phyloP scores from a whole-genome alignment of 2,888 invertebrate species.

The Cephalotes varians region DNA sequence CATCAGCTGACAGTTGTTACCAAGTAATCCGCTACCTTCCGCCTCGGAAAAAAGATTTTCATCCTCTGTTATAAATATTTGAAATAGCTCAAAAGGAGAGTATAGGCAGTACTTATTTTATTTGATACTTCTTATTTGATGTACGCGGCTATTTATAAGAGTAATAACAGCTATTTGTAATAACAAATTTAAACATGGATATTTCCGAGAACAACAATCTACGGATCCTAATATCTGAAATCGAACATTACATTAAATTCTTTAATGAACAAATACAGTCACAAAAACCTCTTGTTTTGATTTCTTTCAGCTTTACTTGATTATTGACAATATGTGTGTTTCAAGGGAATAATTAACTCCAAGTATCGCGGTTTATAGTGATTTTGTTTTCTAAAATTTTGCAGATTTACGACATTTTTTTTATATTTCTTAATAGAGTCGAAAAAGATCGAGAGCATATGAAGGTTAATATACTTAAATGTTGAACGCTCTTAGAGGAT shows the following conservation, averaged over 20 bases:
- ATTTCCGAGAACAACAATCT: neutral
- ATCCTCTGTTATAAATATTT: neutral
- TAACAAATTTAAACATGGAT: neutral
- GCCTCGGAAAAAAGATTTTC: conserved; percentile 26
- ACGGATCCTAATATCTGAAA: neutral
- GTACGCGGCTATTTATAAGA: too few species aligned
- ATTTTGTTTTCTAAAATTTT: neutral
- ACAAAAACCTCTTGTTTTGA: neutral
- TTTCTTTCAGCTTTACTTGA: neutral
- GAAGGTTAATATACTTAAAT: neutral
- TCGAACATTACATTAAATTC: neutral
- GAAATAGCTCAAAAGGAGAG: neutral
- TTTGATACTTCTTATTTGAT: neutral
- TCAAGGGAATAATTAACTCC: neutral
- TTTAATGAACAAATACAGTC: neutral
- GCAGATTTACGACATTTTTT: neutral
- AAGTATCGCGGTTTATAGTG: neutral
- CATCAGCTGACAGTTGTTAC: conserved; percentile 63
- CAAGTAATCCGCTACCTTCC: conserved; percentile 63
- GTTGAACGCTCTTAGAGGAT: conserved; percentile 31
- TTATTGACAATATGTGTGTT: too few species aligned
- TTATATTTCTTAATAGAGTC: neutral
- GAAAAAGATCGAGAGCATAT: neutral
- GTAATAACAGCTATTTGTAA: neutral
- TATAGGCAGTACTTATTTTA: neutral